These are phyloP conservation scores for Mustela lutreola DNA, from an alignment of 2,113 vertebrate genomes.

Conservation along the genomic window DNA sequence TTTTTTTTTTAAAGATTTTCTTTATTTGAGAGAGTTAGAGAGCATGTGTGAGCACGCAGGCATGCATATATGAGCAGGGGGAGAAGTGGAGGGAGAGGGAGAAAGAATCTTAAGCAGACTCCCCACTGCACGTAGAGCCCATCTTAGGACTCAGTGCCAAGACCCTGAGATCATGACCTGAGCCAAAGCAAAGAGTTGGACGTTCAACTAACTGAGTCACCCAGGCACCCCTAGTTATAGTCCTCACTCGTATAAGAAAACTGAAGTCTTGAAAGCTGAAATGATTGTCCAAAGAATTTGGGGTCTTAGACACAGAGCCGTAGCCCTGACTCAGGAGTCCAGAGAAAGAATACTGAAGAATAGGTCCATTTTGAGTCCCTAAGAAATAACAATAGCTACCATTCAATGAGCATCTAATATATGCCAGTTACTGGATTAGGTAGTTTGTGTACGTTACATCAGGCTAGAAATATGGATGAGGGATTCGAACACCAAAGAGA, in stretches of 20 bases:
- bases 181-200: not conserved
- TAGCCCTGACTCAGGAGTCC: not conserved
- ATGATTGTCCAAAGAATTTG: not conserved
- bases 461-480: not conserved
- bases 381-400: not conserved
- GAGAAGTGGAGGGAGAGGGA: not conserved
- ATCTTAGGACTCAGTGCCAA: not conserved
- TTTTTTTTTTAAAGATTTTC: not conserved
- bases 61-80: not conserved
- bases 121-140: not conserved
- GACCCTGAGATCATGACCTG: not conserved
- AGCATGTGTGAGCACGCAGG: rapidly evolving
- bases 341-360: not conserved
- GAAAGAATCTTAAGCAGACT: not conserved
- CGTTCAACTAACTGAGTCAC: not conserved
- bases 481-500: not conserved
- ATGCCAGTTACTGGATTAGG: not conserved
- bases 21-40: not conserved
- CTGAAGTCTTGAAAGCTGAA: not conserved
- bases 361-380: not conserved
- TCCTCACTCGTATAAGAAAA: not conserved
- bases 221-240: not conserved
- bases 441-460: not conserved
- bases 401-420: not conserved
- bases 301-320: not conserved